Evolutionary conservation across 2,113 vertebrate genomes (phyloP), one percentile per base, ranked within the genome.

Genomic region (Dicrurus megarhynchus): DNA sequence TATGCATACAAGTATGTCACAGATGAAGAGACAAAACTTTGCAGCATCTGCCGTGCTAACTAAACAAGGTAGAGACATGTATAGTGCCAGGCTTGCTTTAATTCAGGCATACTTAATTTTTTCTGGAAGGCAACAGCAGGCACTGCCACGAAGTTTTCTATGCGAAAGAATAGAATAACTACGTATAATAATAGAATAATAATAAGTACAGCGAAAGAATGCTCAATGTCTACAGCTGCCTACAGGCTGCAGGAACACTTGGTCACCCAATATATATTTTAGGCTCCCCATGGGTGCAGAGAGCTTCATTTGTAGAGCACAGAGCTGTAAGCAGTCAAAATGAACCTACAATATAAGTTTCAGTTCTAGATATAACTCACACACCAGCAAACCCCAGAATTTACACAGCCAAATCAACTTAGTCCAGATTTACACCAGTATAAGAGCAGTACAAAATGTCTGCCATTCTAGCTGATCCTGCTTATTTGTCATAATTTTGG

Each of bases 101-200:
- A 95, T 84, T 93, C 88, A 65, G 21, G 50, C 78, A 90, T 81
- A 89, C 16, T 95, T 95, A 81, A 71, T 73, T 96, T 91, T 89
- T 93, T 74, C 86, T 84, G 89, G 94, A 96, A 97, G 87, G 84
- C 84, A 93, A 42, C 63, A 90, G 60, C 7, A 18, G 50, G 93
- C 86, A 70, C 83, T 89, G 74, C 83, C 88, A 74, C 49, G 60
- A 87, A 80, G 94, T 92, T 91, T 90, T 95, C 77, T 41, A 39
- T 78, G 33, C 79, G n/a, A n/a, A n/a, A n/a, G n/a, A n/a, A n/a
- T n/a, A n/a, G n/a, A n/a, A n/a, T n/a, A n/a, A n/a, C n/a, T n/a
- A n/a, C n/a, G n/a, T n/a, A n/a, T n/a, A n/a, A n/a, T n/a, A n/a
- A n/a, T n/a, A n/a, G n/a, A n/a, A n/a, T n/a, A 87, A 82, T 87